Evolutionary conservation across 2,888 invertebrate genomes (phyloP), one percentile per base, ranked within the genome.

Genomic region (Watsonalla binaria): DNA sequence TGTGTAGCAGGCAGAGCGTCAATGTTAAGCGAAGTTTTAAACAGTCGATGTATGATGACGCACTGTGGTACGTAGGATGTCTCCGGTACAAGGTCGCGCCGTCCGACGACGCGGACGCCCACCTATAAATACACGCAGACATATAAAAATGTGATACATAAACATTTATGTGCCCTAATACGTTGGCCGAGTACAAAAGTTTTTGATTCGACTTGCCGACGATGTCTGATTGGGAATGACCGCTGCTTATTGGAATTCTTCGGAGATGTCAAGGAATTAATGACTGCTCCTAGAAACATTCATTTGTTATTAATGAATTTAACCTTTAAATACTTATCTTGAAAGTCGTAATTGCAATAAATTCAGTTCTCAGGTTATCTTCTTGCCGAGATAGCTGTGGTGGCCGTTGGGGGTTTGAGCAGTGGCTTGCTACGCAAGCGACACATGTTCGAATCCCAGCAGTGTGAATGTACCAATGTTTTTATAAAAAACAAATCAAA

Each of bases 81-180:
- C 88, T 86, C 86, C 74, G 72, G 69, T 80, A 77, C 89, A 90
- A 89, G 89, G 90, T 88, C 87, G 86, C 76, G 65, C 64, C 76
- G 81, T 72, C 74, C 81, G 24, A 24, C 42, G 42, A 42, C 11
- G 11, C 42, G 42, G 84, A 79, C 79, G 80, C 87, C 88, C 77
- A 86, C 86, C 81, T 88, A 88, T 83, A 86, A 86, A 89, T 88
- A 89, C 74, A 86, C 82, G 63, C 85, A 85, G 86, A 82, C 87
- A 87, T 82, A 82, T 83, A 87, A 86, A 89, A 86, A 86, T 87
- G 80, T 73, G 74, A 78, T 81, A 83, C 72, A 83, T 78, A 82
- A 78, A 83, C 80, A 82, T 74, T 74, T 70, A 75, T 78, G 74
- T 80, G 80, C 75, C 80, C 78, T 81, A 81, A 77, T 78, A 76